Conservation (phyloP, 1,140 invertebrate species). For the Lysiphlebus fabarum region DNA sequence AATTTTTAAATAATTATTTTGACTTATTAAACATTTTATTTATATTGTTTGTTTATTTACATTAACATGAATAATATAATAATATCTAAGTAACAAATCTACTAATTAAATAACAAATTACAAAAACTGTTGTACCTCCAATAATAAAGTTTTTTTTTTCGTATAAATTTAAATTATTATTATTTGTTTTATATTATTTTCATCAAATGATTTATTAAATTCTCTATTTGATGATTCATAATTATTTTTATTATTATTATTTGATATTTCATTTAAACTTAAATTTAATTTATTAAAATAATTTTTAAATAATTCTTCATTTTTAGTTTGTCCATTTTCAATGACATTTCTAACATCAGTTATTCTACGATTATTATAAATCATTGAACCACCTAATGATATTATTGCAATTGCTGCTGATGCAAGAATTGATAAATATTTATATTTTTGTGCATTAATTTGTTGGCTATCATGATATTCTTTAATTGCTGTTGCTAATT, state of each 20-base stretch:
- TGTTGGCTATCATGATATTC: slow-evolving; percentile 51
- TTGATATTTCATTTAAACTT: slow-evolving; percentile 23
- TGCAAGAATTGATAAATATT: slow-evolving; percentile 48
- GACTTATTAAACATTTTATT: too few species aligned
- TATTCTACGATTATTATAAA: slow-evolving; percentile 47
- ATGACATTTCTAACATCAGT: slow-evolving; percentile 38
- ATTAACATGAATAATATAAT: too few species aligned
- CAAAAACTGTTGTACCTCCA: too few species aligned
- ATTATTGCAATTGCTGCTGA: slow-evolving; percentile 42
- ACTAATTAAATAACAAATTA: too few species aligned
- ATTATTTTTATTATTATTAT: background rate
- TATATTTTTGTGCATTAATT: slow-evolving; percentile 47
- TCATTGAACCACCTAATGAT: slow-evolving; percentile 44
- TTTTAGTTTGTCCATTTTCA: slow-evolving; percentile 33
- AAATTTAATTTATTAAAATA: slow-evolving; percentile 33
- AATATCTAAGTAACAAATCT: too few species aligned
- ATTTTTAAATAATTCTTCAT: slow-evolving; percentile 32
- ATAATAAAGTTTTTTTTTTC: too few species aligned
- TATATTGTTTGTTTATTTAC: too few species aligned
- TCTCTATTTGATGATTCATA: slow-evolving; percentile 2
- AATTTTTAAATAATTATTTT: too few species aligned
- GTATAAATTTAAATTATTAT: too few species aligned
- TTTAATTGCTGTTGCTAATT: slow-evolving; percentile 49
- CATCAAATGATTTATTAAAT: background rate
- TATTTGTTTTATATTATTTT: background rate